Evolutionary conservation across 35 echinoderm and acorn worm genomes (phyloP).

Genomic region (Stichopus chloronotus): DNA sequence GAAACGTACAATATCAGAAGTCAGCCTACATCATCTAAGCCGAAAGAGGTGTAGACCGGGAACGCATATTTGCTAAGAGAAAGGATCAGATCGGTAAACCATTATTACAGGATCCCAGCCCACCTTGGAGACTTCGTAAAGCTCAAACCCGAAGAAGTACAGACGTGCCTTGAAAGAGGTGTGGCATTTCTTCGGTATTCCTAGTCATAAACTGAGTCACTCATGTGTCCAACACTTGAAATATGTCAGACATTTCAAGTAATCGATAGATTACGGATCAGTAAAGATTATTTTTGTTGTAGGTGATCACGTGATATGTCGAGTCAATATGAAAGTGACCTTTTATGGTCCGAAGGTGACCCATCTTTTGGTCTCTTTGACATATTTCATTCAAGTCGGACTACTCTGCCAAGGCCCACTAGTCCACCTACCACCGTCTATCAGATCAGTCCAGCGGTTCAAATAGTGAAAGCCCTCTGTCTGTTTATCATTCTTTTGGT

Average conservation of each 20-base stretch:
- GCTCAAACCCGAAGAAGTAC: no score
- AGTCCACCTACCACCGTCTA: background rate
- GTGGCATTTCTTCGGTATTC: background rate
- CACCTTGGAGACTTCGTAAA: no score
- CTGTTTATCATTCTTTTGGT: constrained; percentile 66
- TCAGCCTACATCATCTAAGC: background rate
- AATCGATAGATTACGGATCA: background rate
- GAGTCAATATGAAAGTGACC: background rate
- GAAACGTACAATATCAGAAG: no score
- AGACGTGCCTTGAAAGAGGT: no score
- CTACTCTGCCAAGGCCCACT: background rate
- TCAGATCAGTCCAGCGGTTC: background rate
- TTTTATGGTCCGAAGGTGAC: background rate
- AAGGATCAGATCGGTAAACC: background rate
- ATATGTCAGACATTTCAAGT: background rate
- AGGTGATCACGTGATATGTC: background rate
- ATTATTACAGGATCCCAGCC: background rate
- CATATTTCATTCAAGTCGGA: background rate
- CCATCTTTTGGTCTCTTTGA: background rate
- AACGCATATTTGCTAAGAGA: background rate
- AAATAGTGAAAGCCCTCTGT: constrained; percentile 27
- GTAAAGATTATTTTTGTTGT: background rate
- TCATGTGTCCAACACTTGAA: background rate
- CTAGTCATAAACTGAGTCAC: background rate
- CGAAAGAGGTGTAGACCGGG: background rate